Percentiles rank a stretch among this genome's conserved stretches.
These are phyloP conservation scores for Anoura caudifer DNA, from an alignment of 2,113 vertebrate species.

Conservation along the genomic window DNA sequence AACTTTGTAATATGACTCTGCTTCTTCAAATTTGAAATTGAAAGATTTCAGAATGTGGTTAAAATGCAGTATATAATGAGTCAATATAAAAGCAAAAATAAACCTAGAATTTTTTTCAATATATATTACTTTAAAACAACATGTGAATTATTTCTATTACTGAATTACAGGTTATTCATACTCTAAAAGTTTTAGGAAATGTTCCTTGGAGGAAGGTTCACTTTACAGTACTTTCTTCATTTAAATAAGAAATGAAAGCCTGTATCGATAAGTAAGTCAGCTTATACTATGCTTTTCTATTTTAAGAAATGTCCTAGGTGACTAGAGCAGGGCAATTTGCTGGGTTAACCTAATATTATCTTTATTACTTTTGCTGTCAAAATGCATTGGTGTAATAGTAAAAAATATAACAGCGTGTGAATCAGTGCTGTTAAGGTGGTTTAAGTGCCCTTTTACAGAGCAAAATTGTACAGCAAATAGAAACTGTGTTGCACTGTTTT, in stretches of 20 bases:
- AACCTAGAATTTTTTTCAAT: neutral
- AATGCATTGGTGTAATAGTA: slow-evolving; percentile 9
- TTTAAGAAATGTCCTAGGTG: neutral
- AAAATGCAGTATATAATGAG: neutral
- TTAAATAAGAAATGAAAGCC: neutral
- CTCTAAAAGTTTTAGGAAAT: neutral
- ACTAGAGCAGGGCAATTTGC: neutral
- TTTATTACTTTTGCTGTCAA: neutral
- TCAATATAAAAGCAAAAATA: neutral
- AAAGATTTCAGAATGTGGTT: neutral
- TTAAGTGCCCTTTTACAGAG: slow-evolving; percentile 39
- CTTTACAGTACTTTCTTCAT: neutral
- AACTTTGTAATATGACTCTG: neutral
- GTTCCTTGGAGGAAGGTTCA: neutral
- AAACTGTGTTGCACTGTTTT: slow-evolving; percentile 21
- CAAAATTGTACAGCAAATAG: slow-evolving; percentile 30
- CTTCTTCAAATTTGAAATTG: slow-evolving; percentile 13
- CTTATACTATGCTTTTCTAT: neutral
- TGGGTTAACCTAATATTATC: slow-evolving; percentile 6
- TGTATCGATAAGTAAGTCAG: neutral
- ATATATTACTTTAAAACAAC: neutral
- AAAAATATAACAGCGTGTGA: neutral
- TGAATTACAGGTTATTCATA: neutral
- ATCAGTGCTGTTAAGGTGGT: slow-evolving; percentile 1
- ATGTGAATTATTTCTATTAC: neutral